phyloP scores from a whole-genome alignment of 2,113 vertebrate species.

The Ceyx cyanopectus region DNA sequence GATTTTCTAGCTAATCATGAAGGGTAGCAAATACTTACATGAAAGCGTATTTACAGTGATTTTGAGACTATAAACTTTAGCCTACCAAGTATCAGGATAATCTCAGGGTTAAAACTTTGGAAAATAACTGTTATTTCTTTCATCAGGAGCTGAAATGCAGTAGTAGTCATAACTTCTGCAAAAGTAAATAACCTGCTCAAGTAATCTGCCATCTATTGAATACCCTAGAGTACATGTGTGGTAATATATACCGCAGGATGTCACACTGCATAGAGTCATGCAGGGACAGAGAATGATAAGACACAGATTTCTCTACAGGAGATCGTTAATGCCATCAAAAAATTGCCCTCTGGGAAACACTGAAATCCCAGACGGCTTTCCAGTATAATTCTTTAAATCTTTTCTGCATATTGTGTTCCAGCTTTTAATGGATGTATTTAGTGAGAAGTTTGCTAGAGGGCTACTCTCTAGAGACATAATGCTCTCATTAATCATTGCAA shows the following conservation, averaged over 20 bases:
- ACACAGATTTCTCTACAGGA: slow-evolving; percentile 30
- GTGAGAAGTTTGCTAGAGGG: slow-evolving; percentile 17
- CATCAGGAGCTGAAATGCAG: not conserved
- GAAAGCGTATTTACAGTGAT: not conserved
- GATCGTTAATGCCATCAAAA: slow-evolving; percentile 23
- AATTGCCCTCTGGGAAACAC: slow-evolving; percentile 21
- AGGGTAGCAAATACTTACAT: not conserved
- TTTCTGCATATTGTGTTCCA: slow-evolving; percentile 17
- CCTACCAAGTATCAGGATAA: not conserved
- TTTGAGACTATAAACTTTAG: not conserved
- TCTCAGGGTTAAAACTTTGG: not conserved
- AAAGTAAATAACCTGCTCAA: not conserved
- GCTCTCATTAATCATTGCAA: slow-evolving; percentile 29
- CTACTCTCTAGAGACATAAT: not conserved
- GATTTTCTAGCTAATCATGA: not conserved
- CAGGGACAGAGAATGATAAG: slow-evolving; percentile 29
- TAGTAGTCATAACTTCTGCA: not conserved
- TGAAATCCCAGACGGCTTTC: slow-evolving; percentile 27
- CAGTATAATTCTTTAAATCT: slow-evolving; percentile 26
- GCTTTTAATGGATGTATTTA: slow-evolving; percentile 44
- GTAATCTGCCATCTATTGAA: not conserved
- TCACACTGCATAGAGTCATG: not conserved
- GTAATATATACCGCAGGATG: slow-evolving; percentile 10
- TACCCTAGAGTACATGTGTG: not conserved
- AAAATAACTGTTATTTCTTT: not conserved